phyloP scores from a whole-genome alignment of 1,140 invertebrate genomes.

The Yoshiicerus persimilis region DNA sequence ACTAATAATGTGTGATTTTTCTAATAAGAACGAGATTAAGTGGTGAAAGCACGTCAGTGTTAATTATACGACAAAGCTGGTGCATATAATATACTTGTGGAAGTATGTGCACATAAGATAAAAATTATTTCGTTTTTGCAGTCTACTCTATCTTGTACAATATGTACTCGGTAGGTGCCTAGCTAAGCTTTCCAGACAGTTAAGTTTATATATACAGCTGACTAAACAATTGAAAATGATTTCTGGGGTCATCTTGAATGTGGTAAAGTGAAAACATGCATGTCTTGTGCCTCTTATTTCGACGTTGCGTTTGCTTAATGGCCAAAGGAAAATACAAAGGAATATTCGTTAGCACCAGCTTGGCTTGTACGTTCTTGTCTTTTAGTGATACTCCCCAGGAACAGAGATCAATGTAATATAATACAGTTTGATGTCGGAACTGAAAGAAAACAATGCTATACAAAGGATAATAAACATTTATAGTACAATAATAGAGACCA shows the following conservation, averaged over 20 bases:
- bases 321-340: neutral
- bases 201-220: neutral
- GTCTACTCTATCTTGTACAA: too few relatives aligned
- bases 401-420: neutral
- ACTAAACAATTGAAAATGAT: neutral
- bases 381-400: neutral
- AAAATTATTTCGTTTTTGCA: neutral
- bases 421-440: neutral
- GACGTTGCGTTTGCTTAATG: neutral
- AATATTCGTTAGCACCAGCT: neutral
- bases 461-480: neutral
- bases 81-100: neutral
- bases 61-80: neutral
- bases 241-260: neutral
- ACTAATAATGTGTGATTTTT: neutral
- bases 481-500: too few relatives aligned
- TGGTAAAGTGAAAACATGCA: neutral
- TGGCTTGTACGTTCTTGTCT: neutral
- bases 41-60: neutral
- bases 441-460: neutral
- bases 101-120: neutral
- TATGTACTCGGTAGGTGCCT: too few relatives aligned
- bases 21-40: neutral
- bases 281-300: neutral
- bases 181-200: neutral